Base-by-base conservation (phyloP, 2,888 invertebrate genomes). In the Gortyna flavago region DNA sequence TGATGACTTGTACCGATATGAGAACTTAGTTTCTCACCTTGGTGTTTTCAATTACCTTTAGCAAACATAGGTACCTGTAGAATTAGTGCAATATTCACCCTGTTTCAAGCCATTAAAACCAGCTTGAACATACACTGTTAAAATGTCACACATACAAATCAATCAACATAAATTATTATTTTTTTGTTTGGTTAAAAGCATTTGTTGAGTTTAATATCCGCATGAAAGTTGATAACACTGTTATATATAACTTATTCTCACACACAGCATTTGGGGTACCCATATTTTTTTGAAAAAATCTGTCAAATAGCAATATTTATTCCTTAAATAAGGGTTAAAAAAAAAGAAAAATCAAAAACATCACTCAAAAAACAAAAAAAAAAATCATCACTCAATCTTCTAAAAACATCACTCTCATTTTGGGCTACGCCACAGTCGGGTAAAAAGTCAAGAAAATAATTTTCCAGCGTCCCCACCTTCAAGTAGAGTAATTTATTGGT, bases 401-500 rank as follows among this genome's bases (percentile, higher is more conserved):
- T 44, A 21, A 67, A 16, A 41, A 29, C 13, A 3, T 48, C 8
- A 67, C 29, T 7, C 4, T 21, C 44, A 25, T 25, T 54, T 25
- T 25, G 25, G 3, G 54, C 25, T 54, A 54, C 9, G 54, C 9
- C 9, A 54, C 8, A 25, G 1, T 25, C 25, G 25, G 25, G 9
- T 25, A 25, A 54, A 54, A 25, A 11, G 25, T 25, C 25, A 25
- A 25, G 3, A 25, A 54, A 25, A 57, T 11, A 57, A 25, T n/a
- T 11, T 11, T 29, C 29, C 25, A n/a, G n/a, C 54, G 13, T n/a
- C 57, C 57, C 57, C 29, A 16, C 7, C 0, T 35, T 32, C 9
- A 25, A 65, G 18, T 25, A 6, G 69, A 75, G 71, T 16, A 62
- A 65, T 66, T 44, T 61, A 29, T 62, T 44, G 51, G 4, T 48